Conservation (phyloP, 2,888 invertebrate genomes). For the Phragmatobia fuliginosa region DNA sequence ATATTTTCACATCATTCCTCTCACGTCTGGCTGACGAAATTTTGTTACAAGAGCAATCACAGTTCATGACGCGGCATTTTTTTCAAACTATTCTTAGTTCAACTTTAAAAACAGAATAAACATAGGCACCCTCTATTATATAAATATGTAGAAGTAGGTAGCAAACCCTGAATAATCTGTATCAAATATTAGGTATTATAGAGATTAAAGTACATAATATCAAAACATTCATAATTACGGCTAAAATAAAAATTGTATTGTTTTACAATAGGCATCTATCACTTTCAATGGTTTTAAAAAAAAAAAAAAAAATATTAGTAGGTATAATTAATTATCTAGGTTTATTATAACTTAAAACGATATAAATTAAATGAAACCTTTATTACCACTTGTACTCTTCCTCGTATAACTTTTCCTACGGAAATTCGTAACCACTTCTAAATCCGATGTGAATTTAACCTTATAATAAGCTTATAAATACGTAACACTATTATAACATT, state of each 20-base stretch:
- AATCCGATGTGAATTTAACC: neutral
- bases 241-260: no score
- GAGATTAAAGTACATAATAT: neutral
- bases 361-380: no score
- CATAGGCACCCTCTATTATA: neutral
- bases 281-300: no score
- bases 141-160: neutral
- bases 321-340: no score
- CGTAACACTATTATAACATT: conserved; percentile 3
- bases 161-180: neutral
- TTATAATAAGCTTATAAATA: neutral
- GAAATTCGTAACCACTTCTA: neutral
- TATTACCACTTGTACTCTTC: neutral
- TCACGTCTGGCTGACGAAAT: neutral
- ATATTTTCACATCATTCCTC: neutral
- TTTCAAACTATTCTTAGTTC: neutral
- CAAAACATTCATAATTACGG: neutral
- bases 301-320: no score
- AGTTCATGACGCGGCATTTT: neutral
- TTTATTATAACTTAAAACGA: no score
- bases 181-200: neutral
- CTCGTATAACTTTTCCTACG: neutral
- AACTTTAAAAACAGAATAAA: neutral
- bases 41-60: neutral
- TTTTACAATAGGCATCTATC: no score